phyloP scores from a whole-genome alignment of 2,113 vertebrate species.

The Oriolus oriolus region DNA sequence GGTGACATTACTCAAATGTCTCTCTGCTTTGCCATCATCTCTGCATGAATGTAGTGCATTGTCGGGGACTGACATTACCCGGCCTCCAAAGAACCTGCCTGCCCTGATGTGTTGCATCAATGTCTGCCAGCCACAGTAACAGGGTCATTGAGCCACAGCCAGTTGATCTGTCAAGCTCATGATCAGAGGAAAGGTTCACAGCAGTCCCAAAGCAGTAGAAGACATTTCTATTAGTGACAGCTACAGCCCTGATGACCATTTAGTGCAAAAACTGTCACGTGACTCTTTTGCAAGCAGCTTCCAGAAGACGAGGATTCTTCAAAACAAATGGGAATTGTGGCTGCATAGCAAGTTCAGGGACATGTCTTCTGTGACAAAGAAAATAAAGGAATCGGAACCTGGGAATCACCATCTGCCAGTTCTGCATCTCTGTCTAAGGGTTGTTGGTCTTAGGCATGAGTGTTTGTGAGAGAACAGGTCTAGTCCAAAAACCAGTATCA shows the following conservation, averaged over 20 bases:
- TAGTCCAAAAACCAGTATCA: neutral
- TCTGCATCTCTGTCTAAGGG: neutral
- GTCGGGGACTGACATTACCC: neutral
- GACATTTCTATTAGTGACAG: neutral
- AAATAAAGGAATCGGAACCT: neutral
- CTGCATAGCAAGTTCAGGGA: neutral
- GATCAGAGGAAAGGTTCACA: neutral
- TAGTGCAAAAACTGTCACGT: neutral
- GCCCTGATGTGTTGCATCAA: neutral
- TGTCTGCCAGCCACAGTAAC: neutral
- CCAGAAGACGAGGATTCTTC: neutral
- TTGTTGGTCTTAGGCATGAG: neutral
- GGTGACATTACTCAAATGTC: neutral
- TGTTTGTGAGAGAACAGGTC: neutral
- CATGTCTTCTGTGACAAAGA: neutral
- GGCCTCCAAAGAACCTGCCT: neutral
- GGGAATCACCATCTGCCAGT: neutral
- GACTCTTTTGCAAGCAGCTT: fast-evolving
- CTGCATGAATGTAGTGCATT: neutral
- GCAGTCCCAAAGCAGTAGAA: neutral
- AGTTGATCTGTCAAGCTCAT: neutral
- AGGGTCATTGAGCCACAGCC: neutral
- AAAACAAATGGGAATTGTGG: neutral
- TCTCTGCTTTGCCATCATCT: neutral
- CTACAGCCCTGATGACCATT: neutral